These are phyloP conservation scores for Pyrrhia umbra DNA, from an alignment of 2,888 invertebrate species.

Conservation along the genomic window DNA sequence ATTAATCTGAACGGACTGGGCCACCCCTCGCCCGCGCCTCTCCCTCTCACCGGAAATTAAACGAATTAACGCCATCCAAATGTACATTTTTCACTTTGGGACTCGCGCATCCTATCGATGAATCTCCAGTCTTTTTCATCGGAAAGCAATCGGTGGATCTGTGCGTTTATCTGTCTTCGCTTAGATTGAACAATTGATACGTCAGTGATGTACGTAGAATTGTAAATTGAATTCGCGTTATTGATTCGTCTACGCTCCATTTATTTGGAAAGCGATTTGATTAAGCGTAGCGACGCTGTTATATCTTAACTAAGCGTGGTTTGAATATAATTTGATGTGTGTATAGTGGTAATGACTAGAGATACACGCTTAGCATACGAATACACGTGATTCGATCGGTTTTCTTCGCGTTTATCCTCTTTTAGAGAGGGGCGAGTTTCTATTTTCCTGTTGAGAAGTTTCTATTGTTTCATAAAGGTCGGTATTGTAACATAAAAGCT, in stretches of 20 bases:
- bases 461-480: slow-evolving; percentile 65
- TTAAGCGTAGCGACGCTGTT: slow-evolving; percentile 79
- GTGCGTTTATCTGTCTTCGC: slow-evolving; percentile 88
- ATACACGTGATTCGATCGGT: slow-evolving; percentile 54
- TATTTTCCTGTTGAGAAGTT: slow-evolving; percentile 61
- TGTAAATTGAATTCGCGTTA: slow-evolving; percentile 88
- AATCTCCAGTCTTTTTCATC: slow-evolving; percentile 88
- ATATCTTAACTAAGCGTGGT: slow-evolving; percentile 77
- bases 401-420: slow-evolving; percentile 61
- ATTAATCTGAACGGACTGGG: slow-evolving; percentile 88
- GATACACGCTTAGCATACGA: slow-evolving; percentile 66
- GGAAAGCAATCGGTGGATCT: slow-evolving; percentile 84
- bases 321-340: slow-evolving; percentile 74
- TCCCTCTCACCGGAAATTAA: slow-evolving; percentile 90
- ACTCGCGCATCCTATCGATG: slow-evolving; percentile 88
- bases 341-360: slow-evolving; percentile 64
- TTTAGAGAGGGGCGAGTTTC: slow-evolving; percentile 51
- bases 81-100: slow-evolving; percentile 90
- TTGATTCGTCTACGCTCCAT: slow-evolving; percentile 86
- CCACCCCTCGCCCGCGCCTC: slow-evolving; percentile 69
- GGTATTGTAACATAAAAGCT: slow-evolving; percentile 63
- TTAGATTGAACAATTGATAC: slow-evolving; percentile 89
- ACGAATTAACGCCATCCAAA: slow-evolving; percentile 91
- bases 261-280: slow-evolving; percentile 86
- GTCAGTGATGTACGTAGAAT: slow-evolving; percentile 87